Percentiles rank a stretch among this genome's conserved stretches.
phyloP scores from a whole-genome alignment of 2,888 invertebrate species.

The Plebejus argus region DNA sequence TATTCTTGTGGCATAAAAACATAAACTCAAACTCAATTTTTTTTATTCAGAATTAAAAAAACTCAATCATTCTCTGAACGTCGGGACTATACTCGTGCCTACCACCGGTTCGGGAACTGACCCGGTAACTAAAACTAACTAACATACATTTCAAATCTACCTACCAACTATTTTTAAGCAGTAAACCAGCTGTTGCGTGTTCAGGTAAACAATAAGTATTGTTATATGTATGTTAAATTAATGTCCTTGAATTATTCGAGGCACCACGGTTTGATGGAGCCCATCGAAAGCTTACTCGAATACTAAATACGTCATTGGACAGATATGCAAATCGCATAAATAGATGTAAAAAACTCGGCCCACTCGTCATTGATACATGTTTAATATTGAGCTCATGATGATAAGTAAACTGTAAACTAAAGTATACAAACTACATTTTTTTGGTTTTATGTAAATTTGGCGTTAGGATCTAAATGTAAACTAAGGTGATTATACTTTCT shows the following conservation, averaged over 20 bases:
- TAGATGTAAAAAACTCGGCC: not conserved
- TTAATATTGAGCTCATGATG: not conserved
- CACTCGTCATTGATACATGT: not conserved
- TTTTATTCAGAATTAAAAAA: too few relatives aligned
- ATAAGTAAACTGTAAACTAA: not conserved
- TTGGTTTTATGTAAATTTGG: too few relatives aligned
- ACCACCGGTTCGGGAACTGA: too few relatives aligned
- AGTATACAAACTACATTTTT: not conserved
- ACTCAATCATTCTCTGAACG: too few relatives aligned
- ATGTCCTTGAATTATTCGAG: not conserved
- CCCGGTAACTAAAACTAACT: too few relatives aligned
- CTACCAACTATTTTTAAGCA: not conserved
- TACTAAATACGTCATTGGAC: slow-evolving; percentile 4
- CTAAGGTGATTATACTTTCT: not conserved
- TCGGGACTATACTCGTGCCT: too few relatives aligned
- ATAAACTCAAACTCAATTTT: too few relatives aligned
- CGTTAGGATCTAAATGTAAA: too few relatives aligned
- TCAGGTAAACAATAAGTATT: not conserved
- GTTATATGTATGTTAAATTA: not conserved
- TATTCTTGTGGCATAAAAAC: too few relatives aligned
- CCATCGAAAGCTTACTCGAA: slow-evolving; percentile 19
- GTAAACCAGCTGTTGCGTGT: not conserved
- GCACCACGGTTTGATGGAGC: not conserved
- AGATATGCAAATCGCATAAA: not conserved
- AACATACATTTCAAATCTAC: too few relatives aligned